phyloP scores from a whole-genome alignment of 2,797 vertebrate species.

The Sylvilagus floridanus region DNA sequence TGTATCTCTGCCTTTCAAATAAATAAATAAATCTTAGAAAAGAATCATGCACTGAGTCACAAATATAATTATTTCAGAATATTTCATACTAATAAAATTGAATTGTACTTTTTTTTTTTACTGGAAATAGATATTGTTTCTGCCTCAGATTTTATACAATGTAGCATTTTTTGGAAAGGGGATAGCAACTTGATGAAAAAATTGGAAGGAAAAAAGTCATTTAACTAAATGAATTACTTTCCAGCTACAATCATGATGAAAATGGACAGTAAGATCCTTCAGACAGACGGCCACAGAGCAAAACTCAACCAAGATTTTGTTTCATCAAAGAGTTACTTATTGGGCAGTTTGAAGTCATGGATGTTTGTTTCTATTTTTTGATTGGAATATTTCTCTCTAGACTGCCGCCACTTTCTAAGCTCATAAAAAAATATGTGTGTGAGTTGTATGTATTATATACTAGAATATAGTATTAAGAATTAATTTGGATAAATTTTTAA shows the following conservation, averaged over 20 bases:
- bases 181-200: slow-evolving; percentile 24
- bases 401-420: not conserved
- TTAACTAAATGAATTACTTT: slow-evolving; percentile 7
- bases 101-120: slow-evolving; percentile 47
- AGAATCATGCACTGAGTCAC: not conserved
- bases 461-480: slow-evolving; percentile 8
- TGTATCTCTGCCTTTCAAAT: too few species aligned
- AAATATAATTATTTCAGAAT: slow-evolving; percentile 50
- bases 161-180: not conserved
- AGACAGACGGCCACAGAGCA: not conserved
- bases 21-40: too few species aligned
- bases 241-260: not conserved
- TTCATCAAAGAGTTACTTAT: not conserved
- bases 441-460: not conserved
- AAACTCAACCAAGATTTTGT: not conserved
- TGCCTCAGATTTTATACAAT: not conserved
- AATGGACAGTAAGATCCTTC: not conserved
- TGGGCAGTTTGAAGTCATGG: not conserved
- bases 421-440: not conserved
- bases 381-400: not conserved
- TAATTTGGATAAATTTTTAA: slow-evolving; percentile 19
- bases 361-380: slow-evolving; percentile 16
- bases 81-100: slow-evolving; percentile 69
- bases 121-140: slow-evolving; percentile 20
- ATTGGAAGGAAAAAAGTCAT: not conserved